Percentiles rank a stretch among this genome's conserved stretches.
Conservation (phyloP, 2,113 vertebrate genomes). For the Aleadryas rufinucha region DNA sequence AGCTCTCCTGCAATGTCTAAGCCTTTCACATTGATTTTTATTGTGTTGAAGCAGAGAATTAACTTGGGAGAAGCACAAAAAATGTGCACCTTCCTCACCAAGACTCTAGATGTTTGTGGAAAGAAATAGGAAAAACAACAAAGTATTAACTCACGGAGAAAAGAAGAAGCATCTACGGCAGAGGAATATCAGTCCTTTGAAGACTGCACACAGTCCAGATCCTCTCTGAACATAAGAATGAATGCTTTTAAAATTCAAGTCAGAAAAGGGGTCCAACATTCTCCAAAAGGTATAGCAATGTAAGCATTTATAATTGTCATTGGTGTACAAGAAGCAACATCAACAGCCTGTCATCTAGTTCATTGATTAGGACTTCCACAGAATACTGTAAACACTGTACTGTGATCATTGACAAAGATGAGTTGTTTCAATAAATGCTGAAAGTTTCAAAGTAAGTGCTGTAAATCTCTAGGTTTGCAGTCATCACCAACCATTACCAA, state of each 20-base stretch:
- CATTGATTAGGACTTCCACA: not conserved
- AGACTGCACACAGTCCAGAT: not conserved
- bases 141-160: not conserved
- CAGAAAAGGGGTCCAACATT: not conserved
- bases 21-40: not conserved
- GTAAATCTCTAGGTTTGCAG: not conserved
- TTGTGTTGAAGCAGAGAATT: not conserved
- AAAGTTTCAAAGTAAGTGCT: not conserved
- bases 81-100: not conserved
- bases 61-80: not conserved
- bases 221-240: not conserved
- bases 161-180: not conserved
- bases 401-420: not conserved
- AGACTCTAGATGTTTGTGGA: not conserved
- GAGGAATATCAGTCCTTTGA: not conserved
- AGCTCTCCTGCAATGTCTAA: not conserved
- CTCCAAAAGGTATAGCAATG: not conserved
- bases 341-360: not conserved
- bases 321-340: not conserved
- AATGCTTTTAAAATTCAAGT: not conserved
- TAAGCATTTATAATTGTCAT: not conserved
- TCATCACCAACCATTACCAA: not conserved
- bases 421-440: not conserved
- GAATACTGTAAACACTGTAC: not conserved
- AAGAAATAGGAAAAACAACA: not conserved